Base-by-base conservation (phyloP, 2,797 vertebrate species). In the Melanotaenia nigrans region DNA sequence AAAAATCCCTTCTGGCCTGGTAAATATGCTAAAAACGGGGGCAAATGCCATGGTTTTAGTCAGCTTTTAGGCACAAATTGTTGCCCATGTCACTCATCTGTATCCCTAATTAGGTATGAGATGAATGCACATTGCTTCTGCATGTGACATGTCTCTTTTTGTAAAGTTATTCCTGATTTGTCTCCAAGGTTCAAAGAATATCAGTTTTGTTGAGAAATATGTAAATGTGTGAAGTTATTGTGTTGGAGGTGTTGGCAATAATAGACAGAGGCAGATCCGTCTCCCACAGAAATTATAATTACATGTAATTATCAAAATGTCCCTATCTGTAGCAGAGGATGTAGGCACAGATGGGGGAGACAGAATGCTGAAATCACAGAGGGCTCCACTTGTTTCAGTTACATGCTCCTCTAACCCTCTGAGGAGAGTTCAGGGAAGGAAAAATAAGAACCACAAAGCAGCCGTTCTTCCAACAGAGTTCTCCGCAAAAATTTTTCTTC, bases 281-380 rank as follows among this genome's bases (percentile, higher is more conserved):
- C 93, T 92, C 92, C 91, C 91, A 90, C 90, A 90, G 91, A 90
- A 93, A 92, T 91, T 91, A 90, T 93, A 93, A 94, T 94, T 89
- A 86, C 65, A 94, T 92, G 87, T 90, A 92, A 94, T 94, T 92
- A 92, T 91, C 89, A 89, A 91, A 92, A 90, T 68, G 89, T 90
- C 88, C 90, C 88, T 91, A 92, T 92, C 89, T 90, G 92, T 90
- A 76, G 89, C 87, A 73, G 86, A 89, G 88, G 84, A 90, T 87
- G 90, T 89, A 90, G 93, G 91, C 90, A 93, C 87, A 83, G 90
- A 90, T 86, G 87, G 87, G 87, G 83, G 85, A 83, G 85, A 83
- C 78, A 85, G 87, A 87, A 84, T 61, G 78, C 78, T 89, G 88
- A 87, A 90, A 91, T 88, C 84, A 84, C 87, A 5, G 75, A 88